Base-by-base conservation (phyloP, 2,113 vertebrate genomes). In the Petrocephalus microphthalmus region DNA sequence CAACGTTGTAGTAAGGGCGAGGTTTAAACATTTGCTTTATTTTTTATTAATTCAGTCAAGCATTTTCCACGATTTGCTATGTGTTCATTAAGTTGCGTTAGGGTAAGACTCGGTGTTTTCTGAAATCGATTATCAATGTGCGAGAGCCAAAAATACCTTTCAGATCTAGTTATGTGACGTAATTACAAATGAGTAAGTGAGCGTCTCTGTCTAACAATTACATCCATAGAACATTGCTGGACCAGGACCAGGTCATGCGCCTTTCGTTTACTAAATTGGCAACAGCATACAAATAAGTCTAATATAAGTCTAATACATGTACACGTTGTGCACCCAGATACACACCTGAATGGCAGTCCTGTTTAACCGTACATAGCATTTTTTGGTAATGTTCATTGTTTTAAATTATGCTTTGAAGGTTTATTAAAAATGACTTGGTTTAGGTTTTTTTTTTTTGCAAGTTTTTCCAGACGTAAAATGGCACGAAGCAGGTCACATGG, bases 231-330 rank as follows among this genome's bases (percentile, higher is more conserved):
- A n/a, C 45, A 52, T 90, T 91, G 90, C 90, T 89, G 45, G 45
- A 84, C 51, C 22, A 51, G 64, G 89, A 84, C 54, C 6, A 4
- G 56, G 90, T 93, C 91, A 92, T 89, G 90, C 90, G 91, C 89
- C 88, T 89, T 93, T 93, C 93, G 92, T 95, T 93, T 91, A 95
- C 92, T 92, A 89, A 91, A 94, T 95, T 94, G 89, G 67, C 90
- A 53, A 87, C 85, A 91, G 25, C 88, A n/a, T n/a, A n/a, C n/a
- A n/a, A n/a, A n/a, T 89, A 87, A 33, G 47, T 89, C 56, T 15
- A 88, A 90, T 56, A n/a, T 89, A 87, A 33, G 47, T 89, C 56
- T 15, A 88, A 90, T 56, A n/a, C 57, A 57, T 49, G 5, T 17
- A 51, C 3, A 51, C 15, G 82, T 22, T 17, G 7, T 10, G 3